phyloP scores from a whole-genome alignment of 2,113 vertebrate genomes.

The Channa maculata region DNA sequence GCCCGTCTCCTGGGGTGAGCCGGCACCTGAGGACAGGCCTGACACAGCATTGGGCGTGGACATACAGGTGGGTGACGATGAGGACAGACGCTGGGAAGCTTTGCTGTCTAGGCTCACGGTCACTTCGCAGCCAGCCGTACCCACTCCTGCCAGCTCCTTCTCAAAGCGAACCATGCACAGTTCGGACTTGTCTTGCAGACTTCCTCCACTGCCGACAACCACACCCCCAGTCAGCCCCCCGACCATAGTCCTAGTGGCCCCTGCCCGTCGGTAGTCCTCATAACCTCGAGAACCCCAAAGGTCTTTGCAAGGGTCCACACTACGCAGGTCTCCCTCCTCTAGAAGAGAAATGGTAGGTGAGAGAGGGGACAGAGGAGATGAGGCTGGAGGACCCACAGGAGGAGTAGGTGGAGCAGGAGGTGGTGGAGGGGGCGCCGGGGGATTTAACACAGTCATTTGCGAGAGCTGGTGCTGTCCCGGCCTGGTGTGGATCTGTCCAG shows the following conservation, averaged over 20 bases:
- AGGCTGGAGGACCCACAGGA: conserved; percentile 72
- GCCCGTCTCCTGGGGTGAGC: conserved; percentile 82
- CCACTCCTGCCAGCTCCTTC: conserved; percentile 83
- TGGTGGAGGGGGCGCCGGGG: conserved; percentile 80
- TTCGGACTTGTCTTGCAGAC: conserved; percentile 82
- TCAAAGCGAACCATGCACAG: conserved; percentile 88
- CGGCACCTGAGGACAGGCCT: conserved; percentile 75
- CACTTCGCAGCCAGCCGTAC: conserved; percentile 81
- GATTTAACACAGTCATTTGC: conserved; percentile 80
- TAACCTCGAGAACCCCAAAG: conserved; percentile 90
- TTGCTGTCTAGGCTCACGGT: conserved; percentile 83
- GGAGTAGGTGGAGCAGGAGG: conserved; percentile 82
- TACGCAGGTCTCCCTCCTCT: conserved; percentile 87
- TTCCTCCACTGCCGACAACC: conserved; percentile 77
- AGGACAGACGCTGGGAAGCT: conserved; percentile 77
- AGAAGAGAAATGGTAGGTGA: conserved; percentile 85
- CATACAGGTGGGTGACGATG: conserved; percentile 81
- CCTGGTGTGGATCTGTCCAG: conserved; percentile 82
- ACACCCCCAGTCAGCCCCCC: conserved; percentile 84
- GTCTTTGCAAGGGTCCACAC: conserved; percentile 87
- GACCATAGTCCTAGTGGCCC: conserved; percentile 83
- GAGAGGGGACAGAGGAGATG: conserved; percentile 81
- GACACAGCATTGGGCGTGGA: conserved; percentile 78
- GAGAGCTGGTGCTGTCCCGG: conserved; percentile 84
- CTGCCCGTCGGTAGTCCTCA: conserved; percentile 90